Base-by-base conservation (phyloP, 2,888 invertebrate species). In the Labia minor region DNA sequence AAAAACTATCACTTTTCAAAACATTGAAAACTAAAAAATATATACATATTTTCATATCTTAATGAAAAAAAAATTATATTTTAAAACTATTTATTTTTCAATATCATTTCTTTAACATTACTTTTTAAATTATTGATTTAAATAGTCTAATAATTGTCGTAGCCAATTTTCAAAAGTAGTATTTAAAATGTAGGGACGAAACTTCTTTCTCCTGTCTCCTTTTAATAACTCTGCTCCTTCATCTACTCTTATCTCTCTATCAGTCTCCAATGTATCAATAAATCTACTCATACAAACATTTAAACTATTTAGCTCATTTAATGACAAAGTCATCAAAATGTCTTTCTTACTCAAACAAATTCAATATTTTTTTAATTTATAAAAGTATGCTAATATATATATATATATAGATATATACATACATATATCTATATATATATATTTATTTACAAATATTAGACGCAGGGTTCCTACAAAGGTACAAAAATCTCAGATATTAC, bases 51-150 rank as follows among this genome's bases (percentile, higher is more conserved):
- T 49, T 49, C 49, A 49, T 49, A 49, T 49, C 49, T n/a, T 49
- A 49, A 49, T 49, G 49, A 49, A 49, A 49, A n/a, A 49, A 49
- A 49, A n/a, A n/a, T 49, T n/a, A n/a, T n/a, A n/a, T n/a, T n/a
- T n/a, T n/a, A n/a, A n/a, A n/a, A n/a, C 49, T 11, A 49, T 49
- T 49, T 49, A 49, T 49, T 49, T 49, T 49, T 49, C 49, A 49
- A 49, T 49, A 49, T 49, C 14, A 49, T n/a, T 49, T 49, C n/a
- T n/a, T n/a, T 49, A 8, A 3, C 49, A 49, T 49, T 49, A 49
- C 3, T n/a, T n/a, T 49, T 49, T 14, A 49, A 49, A 10, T 49
- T 14, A 3, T 49, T 4, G 14, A 10, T 16, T 10, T 8, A 49
- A 8, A 49, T 4, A 49, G 49, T 49, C n/a, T 49, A 49, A 49